Conservation (phyloP, 2,888 invertebrate genomes). For the Sclerodermus sp. region DNA sequence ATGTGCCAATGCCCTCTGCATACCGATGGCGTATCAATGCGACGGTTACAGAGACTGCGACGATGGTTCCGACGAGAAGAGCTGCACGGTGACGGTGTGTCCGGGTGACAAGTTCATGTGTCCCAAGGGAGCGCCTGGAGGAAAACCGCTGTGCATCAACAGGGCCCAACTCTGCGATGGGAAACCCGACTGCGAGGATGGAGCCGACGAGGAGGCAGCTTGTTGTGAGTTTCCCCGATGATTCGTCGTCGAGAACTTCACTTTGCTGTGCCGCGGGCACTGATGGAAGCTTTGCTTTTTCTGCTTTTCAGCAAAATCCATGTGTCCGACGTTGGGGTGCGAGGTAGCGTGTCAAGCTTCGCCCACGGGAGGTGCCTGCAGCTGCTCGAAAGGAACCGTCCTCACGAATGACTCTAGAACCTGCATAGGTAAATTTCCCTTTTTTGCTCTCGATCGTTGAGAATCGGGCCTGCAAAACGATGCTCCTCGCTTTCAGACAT, state of each 20-base stretch:
- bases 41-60: conserved; percentile 89
- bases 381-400: conserved; percentile 82
- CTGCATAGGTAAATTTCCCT: conserved; percentile 68
- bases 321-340: conserved; percentile 84
- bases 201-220: conserved; percentile 83
- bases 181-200: conserved; percentile 87
- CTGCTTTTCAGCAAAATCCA: conserved; percentile 68
- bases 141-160: conserved; percentile 84
- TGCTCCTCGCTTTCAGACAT: conserved; percentile 65
- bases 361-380: conserved; percentile 85
- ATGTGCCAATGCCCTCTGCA: conserved; percentile 90
- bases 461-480: too few relatives aligned
- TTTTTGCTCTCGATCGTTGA: too few relatives aligned
- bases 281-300: not conserved
- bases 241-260: too few relatives aligned
- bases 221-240: conserved; percentile 76
- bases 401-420: conserved; percentile 82
- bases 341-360: conserved; percentile 91
- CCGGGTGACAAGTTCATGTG: conserved; percentile 91
- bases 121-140: conserved; percentile 72
- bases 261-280: too few relatives aligned
- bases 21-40: conserved; percentile 83
- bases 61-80: conserved; percentile 86
- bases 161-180: conserved; percentile 88
- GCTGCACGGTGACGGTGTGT: conserved; percentile 85